Percentiles rank a stretch among this genome's conserved stretches.
These are phyloP conservation scores for Mimachlamys varia DNA, from an alignment of 2,888 invertebrate genomes.

Conservation along the genomic window DNA sequence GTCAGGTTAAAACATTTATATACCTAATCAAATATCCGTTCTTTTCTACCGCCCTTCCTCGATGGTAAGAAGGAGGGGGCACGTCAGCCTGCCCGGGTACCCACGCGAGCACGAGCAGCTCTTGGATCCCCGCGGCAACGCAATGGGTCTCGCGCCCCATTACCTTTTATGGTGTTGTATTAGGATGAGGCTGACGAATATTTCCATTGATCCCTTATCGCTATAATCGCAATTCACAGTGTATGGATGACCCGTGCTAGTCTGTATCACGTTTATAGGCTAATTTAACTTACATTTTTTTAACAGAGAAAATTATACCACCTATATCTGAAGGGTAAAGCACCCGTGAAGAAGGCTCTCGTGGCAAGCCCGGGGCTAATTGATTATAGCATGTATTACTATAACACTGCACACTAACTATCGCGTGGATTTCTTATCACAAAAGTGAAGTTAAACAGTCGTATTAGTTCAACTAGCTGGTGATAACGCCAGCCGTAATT, in stretches of 20 bases:
- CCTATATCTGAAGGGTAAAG: not conserved
- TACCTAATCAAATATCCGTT: not conserved
- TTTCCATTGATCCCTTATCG: not conserved
- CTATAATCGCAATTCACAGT: not conserved
- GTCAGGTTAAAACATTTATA: not conserved
- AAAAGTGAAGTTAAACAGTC: not conserved
- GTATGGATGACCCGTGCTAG: not conserved
- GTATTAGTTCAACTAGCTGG: constrained; percentile 3
- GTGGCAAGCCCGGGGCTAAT: not conserved
- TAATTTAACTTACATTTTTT: not conserved
- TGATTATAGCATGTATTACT: not conserved
- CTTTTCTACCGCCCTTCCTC: not conserved
- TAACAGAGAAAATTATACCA: not conserved
- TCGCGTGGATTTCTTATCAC: constrained; percentile 13
- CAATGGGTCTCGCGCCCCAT: not conserved
- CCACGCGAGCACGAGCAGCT: constrained; percentile 7
- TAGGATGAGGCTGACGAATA: not conserved
- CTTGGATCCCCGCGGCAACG: not conserved
- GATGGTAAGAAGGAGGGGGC: not conserved
- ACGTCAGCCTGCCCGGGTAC: not conserved
- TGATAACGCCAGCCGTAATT: not conserved
- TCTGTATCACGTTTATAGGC: not conserved
- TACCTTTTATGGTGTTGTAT: not conserved
- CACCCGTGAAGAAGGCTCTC: not conserved
- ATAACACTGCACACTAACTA: not conserved